Evolutionary conservation across 2,797 vertebrate species (phyloP).

Genomic region (Cynodonichthys magdalenae): DNA sequence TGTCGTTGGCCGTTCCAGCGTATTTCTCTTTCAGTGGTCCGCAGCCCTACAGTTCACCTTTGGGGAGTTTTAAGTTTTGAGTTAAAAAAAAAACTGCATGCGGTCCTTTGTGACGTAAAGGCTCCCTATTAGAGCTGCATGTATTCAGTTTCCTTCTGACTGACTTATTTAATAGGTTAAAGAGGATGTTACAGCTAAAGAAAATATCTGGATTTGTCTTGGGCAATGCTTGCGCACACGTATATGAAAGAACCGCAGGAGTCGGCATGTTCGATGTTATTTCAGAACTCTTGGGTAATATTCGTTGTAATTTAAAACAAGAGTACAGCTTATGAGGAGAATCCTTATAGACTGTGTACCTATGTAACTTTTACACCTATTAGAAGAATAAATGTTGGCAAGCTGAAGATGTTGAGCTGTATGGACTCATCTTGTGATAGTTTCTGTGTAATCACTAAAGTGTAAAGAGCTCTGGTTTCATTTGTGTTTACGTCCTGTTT

Average conservation of each 20-base stretch:
- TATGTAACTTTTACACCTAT: not conserved
- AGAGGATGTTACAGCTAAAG: not conserved
- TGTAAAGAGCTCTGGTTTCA: not conserved
- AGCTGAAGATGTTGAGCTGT: not conserved
- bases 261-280: constrained; percentile 4
- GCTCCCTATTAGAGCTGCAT: not conserved
- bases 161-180: not conserved
- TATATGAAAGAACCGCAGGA: not conserved
- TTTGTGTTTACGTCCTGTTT: constrained; percentile 4
- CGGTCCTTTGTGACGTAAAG: constrained; percentile 8
- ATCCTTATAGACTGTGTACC: not conserved
- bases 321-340: not conserved
- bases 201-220: constrained; percentile 3
- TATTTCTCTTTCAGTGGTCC: not conserved
- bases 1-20: not conserved
- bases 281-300: constrained; percentile 7
- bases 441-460: not conserved
- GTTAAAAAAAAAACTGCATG: constrained; percentile 24
- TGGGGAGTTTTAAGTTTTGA: not conserved
- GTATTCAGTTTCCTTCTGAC: constrained; percentile 1
- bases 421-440: not conserved
- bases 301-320: not conserved
- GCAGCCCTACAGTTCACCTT: not conserved
- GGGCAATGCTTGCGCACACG: not conserved
- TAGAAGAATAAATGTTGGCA: not conserved